These are phyloP conservation scores for Chaitophorus viminalis DNA, from an alignment of 2,888 invertebrate genomes.

Conservation along the genomic window DNA sequence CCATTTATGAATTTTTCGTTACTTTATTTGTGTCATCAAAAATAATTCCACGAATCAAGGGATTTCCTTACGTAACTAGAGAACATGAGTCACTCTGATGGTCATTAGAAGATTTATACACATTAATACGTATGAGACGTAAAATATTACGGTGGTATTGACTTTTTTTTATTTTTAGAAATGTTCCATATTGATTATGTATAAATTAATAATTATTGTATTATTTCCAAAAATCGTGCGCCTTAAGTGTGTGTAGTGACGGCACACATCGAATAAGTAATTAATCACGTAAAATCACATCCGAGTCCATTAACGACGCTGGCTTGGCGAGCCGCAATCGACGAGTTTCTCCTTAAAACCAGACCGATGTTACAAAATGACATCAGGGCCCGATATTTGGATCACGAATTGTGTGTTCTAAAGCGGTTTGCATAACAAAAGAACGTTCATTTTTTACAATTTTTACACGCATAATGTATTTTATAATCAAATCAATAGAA, in stretches of 20 bases:
- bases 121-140: background rate
- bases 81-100: background rate
- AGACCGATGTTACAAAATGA: conserved; percentile 19
- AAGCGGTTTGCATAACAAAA: conserved; percentile 55
- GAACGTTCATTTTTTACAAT: background rate
- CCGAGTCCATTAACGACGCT: conserved; percentile 42
- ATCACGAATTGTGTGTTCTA: conserved; percentile 45
- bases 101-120: background rate
- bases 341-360: conserved; percentile 47
- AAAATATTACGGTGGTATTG: background rate
- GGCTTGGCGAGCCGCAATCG: background rate
- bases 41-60: background rate
- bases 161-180: conserved; percentile 6
- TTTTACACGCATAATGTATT: background rate
- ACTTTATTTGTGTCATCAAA: background rate
- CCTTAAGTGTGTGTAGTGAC: background rate
- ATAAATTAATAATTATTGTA: conserved; percentile 11
- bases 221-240: conserved; percentile 57
- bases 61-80: conserved; percentile 8
- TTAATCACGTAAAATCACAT: conserved; percentile 51
- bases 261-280: conserved; percentile 39
- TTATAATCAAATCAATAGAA: background rate
- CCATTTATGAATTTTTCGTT: too few relatives aligned
- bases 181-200: conserved; percentile 12
- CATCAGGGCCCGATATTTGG: conserved; percentile 40